Base-by-base conservation (phyloP, 2,888 invertebrate species). In the Aspidiotus rigidus region DNA sequence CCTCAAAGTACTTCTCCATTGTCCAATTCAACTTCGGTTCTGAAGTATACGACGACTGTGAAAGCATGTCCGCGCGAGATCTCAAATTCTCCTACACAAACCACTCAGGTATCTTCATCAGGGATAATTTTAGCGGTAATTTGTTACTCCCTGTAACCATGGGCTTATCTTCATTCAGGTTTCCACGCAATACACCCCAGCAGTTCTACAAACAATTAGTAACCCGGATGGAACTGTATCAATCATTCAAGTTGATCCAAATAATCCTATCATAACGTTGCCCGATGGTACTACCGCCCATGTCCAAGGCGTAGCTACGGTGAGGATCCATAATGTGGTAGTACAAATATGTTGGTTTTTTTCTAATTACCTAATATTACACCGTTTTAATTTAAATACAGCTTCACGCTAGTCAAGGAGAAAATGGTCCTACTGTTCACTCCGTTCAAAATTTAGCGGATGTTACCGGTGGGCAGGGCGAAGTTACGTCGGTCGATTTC, bases 151-250 rank as follows among this genome's bases (percentile, higher is more conserved):
- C 28, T 28, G n/a, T 28, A 28, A 28, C 5, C 28, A 3, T 28
- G 28, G 28, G 5, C 28, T 28, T 28, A 28, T 28, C 28, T 28
- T 28, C 5, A 11, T 57, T n/a, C 42, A 64, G 64, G 69, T 69
- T 49, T 69, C 69, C 17, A 60, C 61, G 10, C 72, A 72, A 66
- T 75, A 75, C 70, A 72, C 74, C 9, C 74, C 94, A 72, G 89
- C 94, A 8, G 90, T 96, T 75, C 84, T 96, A 71, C 96, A 96
- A 79, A 94, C 94, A 8, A 94, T 96, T 79, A 93, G 91, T 75
- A 96, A 96, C 81, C 91, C 95, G 0, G 96, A 97, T 82, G 96
- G 96, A 72, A 90, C 94, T 10, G 91, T 97, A 72, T 95, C 95
- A 72, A 88, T 97, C 73, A 94, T 97, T 74, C 95, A 95, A 81